Percentiles rank a stretch among this genome's conserved stretches.
These are phyloP conservation scores for Mus musculus DNA, from an alignment of 2,113 vertebrate genomes.

Conservation along the genomic window DNA sequence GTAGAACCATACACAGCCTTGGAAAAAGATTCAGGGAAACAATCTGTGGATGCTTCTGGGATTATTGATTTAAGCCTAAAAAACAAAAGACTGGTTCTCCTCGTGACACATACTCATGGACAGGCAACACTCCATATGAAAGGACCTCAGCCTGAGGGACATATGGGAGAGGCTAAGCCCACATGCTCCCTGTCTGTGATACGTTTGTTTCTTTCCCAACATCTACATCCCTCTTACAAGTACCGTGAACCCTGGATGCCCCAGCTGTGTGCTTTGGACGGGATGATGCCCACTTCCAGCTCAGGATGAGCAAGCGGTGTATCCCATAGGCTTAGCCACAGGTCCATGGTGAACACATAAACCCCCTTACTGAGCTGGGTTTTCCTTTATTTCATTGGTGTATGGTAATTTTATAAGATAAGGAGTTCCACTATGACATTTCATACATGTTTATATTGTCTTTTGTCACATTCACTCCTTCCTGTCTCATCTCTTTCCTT, in stretches of 20 bases:
- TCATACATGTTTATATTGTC: not conserved
- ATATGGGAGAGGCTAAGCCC: not conserved
- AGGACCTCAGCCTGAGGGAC: not conserved
- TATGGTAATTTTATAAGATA: not conserved
- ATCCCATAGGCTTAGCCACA: not conserved
- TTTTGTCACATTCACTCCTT: not conserved
- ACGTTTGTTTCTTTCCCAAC: not conserved
- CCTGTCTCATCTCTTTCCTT: not conserved
- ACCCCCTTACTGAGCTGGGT: not conserved
- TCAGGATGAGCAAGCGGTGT: not conserved
- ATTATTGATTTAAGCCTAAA: not conserved
- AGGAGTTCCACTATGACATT: not conserved
- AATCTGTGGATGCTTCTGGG: not conserved
- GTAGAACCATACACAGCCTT: not conserved
- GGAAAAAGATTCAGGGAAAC: not conserved
- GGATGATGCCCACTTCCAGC: not conserved
- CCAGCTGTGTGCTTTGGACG: not conserved
- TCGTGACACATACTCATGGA: not conserved
- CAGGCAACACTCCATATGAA: not conserved
- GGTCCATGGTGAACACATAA: not conserved
- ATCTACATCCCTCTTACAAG: not conserved
- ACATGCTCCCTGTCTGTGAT: not conserved
- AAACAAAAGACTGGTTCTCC: not conserved
- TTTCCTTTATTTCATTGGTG: not conserved
- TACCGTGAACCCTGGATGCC: not conserved